Conservation (phyloP, 1,140 invertebrate species). For the Zaprionus camerounensis region DNA sequence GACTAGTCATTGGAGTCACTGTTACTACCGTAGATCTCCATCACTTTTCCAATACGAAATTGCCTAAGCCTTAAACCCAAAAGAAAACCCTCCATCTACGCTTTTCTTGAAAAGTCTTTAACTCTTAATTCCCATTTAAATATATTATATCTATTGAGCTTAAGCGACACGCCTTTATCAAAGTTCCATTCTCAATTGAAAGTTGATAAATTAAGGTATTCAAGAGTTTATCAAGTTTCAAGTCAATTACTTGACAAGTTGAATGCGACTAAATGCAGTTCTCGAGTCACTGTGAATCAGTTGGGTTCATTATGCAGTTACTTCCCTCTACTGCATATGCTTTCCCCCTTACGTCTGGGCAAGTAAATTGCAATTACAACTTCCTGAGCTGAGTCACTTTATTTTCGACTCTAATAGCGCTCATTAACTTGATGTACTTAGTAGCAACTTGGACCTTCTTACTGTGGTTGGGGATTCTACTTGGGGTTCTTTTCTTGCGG, state of each 20-base stretch:
- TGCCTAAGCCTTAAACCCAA: not conserved
- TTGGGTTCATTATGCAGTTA: conserved; percentile 36
- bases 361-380: conserved; percentile 63
- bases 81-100: not conserved
- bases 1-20: not conserved
- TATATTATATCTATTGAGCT: not conserved
- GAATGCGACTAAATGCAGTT: conserved; percentile 1
- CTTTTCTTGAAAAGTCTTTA: not conserved
- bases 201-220: conserved; percentile 30
- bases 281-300: conserved; percentile 13
- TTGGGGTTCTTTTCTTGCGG: conserved; percentile 14
- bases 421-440: conserved; percentile 59
- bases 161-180: not conserved
- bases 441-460: not conserved
- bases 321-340: not conserved
- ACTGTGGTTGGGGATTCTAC: not conserved
- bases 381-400: conserved; percentile 65
- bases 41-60: not conserved
- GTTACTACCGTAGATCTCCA: not conserved
- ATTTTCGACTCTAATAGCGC: conserved; percentile 51
- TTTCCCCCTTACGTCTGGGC: conserved; percentile 15
- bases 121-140: not conserved
- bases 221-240: conserved; percentile 15
- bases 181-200: conserved; percentile 21
- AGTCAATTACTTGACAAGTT: conserved; percentile 39